phyloP scores from a whole-genome alignment of 1,140 invertebrate species.

The Lordiphosa mommai region DNA sequence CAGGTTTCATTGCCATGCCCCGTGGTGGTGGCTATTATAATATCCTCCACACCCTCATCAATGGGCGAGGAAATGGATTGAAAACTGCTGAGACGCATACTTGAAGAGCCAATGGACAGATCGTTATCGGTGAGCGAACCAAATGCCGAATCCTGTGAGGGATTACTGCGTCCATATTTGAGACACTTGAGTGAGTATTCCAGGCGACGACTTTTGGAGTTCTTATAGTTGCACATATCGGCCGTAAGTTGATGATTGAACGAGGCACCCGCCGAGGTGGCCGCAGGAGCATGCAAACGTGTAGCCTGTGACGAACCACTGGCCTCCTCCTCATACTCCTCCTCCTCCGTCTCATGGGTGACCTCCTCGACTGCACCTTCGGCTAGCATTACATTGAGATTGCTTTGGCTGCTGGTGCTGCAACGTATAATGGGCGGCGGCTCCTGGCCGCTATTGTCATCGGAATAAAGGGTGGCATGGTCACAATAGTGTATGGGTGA shows the following conservation, averaged over 20 bases:
- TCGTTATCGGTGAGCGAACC: conserved; percentile 79
- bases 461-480: conserved; percentile 59
- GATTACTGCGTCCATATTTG: conserved; percentile 79
- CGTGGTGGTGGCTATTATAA: conserved; percentile 78
- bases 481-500: conserved; percentile 76
- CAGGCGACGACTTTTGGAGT: conserved; percentile 74
- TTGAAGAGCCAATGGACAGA: conserved; percentile 73
- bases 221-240: conserved; percentile 79
- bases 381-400: conserved; percentile 58
- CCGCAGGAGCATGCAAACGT: conserved; percentile 39
- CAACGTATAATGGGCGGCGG: conserved; percentile 58
- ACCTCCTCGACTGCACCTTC: conserved; percentile 15
- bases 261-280: conserved; percentile 35
- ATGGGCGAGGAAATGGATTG: conserved; percentile 79
- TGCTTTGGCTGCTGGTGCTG: conserved; percentile 70
- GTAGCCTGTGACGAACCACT: conserved; percentile 46
- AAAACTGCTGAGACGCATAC: conserved; percentile 76
- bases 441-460: conserved; percentile 61
- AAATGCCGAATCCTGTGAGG: conserved; percentile 79
- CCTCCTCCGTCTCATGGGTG: conserved; percentile 5
- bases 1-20: conserved; percentile 67
- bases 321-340: conserved; percentile 43
- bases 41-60: conserved; percentile 78
- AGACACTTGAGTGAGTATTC: conserved; percentile 78
- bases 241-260: conserved; percentile 78